These are phyloP conservation scores for Tauraco hartlaubi DNA, from an alignment of 2,797 vertebrate genomes.

Conservation along the genomic window DNA sequence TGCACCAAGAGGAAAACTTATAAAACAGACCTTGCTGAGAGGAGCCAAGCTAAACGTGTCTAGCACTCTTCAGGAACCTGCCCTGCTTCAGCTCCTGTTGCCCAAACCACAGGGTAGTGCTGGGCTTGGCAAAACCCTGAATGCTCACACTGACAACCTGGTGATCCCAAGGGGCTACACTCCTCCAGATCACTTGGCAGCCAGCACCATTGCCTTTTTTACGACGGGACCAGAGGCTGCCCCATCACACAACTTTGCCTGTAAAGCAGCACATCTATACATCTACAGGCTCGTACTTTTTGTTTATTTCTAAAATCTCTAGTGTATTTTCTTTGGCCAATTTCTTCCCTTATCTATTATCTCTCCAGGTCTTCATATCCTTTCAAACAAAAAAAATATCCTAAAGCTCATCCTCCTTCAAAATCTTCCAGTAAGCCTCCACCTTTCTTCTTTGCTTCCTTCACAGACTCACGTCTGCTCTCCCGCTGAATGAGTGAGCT, in stretches of 20 bases:
- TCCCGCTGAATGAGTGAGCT: neutral
- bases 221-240: neutral
- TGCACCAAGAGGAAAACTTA: neutral
- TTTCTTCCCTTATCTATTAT: neutral
- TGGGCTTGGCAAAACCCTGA: neutral
- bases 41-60: neutral
- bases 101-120: neutral
- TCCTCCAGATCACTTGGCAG: neutral
- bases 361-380: neutral
- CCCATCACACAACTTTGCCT: neutral
- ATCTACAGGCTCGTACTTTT: neutral
- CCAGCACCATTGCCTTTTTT: neutral
- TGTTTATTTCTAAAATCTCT: neutral
- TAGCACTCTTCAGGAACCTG: neutral
- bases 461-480: neutral
- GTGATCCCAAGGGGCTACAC: neutral
- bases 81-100: neutral
- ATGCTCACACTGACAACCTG: fast-evolving
- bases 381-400: neutral
- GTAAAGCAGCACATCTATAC: neutral
- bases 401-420: neutral
- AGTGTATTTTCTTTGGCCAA: neutral
- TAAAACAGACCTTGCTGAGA: slow-evolving; percentile 22
- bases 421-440: neutral
- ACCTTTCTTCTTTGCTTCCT: neutral